phyloP scores from a whole-genome alignment of 2,113 vertebrate species.

The Trematomus loennbergii region DNA sequence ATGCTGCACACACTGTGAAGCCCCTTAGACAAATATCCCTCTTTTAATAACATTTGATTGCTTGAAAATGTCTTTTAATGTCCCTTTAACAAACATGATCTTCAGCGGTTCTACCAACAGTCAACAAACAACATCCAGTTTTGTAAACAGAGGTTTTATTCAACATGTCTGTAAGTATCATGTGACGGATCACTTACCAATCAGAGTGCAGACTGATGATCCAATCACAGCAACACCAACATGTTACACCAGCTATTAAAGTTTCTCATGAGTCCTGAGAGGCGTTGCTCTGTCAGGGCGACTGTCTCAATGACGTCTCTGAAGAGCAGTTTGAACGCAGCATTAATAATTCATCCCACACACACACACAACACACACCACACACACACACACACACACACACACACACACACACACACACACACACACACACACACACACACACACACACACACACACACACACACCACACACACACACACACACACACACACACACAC shows the following conservation, averaged over 20 bases:
- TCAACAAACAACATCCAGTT: neutral
- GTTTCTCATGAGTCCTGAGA: no score
- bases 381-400: neutral
- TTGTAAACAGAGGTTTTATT: neutral
- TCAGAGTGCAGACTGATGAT: no score
- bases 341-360: conserved; percentile 31
- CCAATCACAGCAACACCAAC: neutral
- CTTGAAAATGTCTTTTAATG: no score
- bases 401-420: no score
- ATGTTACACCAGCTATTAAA: neutral
- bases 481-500: no score
- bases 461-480: no score
- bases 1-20: no score
- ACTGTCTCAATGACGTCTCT: neutral
- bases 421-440: neutral
- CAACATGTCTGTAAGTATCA: neutral
- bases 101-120: neutral
- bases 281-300: neutral
- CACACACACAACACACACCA: no score
- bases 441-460: no score
- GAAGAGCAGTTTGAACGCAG: neutral
- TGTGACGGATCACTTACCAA: neutral
- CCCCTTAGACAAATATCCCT: no score
- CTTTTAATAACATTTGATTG: no score
- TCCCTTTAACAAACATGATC: no score